Base-by-base conservation (phyloP, 2,888 invertebrate genomes). In the Phalera bucephala region DNA sequence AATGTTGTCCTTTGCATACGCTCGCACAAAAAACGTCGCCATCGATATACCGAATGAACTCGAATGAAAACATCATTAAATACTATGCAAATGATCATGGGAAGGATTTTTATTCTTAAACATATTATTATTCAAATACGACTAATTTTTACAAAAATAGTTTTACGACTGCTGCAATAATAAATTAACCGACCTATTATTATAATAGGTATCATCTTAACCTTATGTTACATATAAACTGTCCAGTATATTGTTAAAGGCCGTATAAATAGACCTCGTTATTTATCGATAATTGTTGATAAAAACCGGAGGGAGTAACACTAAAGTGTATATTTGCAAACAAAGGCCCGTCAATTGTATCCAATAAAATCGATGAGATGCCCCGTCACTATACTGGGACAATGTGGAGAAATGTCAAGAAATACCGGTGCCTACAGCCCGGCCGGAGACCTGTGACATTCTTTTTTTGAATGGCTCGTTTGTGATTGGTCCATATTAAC, bases 1-100 rank as follows among this genome's bases (percentile, higher is more conserved):
- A 88, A 88, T 86, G 61, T 51, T 58, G 58, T 73, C 36, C 59
- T 85, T 87, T 84, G 83, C 84, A 84, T 86, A 80, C 70, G 55
- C 44, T 45, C 49, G 60, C 42, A 72, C 72, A 72, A 56, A 77
- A 79, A 79, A 78, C 69, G 61, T 52, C 45, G 39, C 44, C 47
- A 61, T 64, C 69, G 67, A 71, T 70, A 72, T 70, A 66, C 64
- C 46, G 64, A 58, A 57, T 66, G 62, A 56, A 48, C 60, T 52
- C 68, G 67, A 72, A 80, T 74, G 77, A 80, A 81, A 79, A 80
- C 82, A 73, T 82, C 77, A 77, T 81, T 82, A 81, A 12, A 79
- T 74, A 62, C 57, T 64, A 80, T 77, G 78, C 74, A 81, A 80
- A 82, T 72, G 60, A 63, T 50, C 70, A 54, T 72, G 73, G 68